Evolutionary conservation across 2,113 vertebrate genomes (phyloP), one percentile per base, ranked within the genome.

Genomic region (Thamnaconus septentrionalis): DNA sequence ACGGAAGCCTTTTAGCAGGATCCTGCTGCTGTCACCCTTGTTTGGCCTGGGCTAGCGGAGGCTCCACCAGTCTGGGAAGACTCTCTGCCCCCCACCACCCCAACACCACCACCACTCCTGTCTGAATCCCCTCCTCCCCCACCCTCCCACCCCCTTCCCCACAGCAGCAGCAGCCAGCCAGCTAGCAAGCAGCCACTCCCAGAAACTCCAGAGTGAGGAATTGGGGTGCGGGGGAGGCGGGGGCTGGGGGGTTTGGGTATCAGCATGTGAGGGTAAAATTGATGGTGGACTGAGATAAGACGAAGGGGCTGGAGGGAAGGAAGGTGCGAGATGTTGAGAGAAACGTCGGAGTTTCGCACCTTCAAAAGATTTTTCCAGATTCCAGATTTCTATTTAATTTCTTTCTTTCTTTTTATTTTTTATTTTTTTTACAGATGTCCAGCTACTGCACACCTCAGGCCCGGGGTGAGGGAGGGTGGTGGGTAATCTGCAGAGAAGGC

Each of bases 121-220:
- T 31, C 1, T 31, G 18, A 31, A 31, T 31, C 18, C 18, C 18
- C 18, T 31, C 49, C 54, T 49, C 47, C 69, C 45, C 59, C n/a
- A n/a, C n/a, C n/a, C n/a, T n/a, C n/a, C 61, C 11, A 61, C 53
- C 7, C 12, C 8, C 11, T 31, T 49, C 45, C 64, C 45, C 41
- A 40, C 54, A 66, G 47, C 66, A 66, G 61, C 64, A n/a, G n/a
- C 56, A 52, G 54, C 59, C n/a, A 52, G 5, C 18, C 46, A 61
- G 68, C 63, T 59, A 68, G 62, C 50, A 59, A 59, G 66, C 69
- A 74, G 80, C 80, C 86, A 88, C 88, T 86, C 88, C 88, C 85
- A 78, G 88, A 90, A 88, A 90, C 86, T 86, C 78, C 58, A 10
- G 4, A 78, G 76, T 75, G 66, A 71, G 7, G 45, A 67, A 75